Evolutionary conservation across 2,888 invertebrate genomes (phyloP).

Genomic region (Nomada hirtipes): DNA sequence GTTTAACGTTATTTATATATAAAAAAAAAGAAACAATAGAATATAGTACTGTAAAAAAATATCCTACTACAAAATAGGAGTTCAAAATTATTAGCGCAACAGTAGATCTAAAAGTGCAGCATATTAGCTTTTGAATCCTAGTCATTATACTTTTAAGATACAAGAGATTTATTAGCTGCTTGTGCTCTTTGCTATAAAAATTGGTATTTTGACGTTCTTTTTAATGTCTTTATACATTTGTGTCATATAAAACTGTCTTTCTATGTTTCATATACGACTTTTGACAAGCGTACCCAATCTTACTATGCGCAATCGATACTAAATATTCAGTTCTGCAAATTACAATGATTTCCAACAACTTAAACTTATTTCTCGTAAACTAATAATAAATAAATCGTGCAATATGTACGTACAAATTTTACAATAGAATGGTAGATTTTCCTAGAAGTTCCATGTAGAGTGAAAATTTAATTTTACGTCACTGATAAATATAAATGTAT

Average conservation of each 20-base stretch:
- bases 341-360: slow-evolving; percentile 13
- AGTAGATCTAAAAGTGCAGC: slow-evolving; percentile 41
- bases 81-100: slow-evolving; percentile 29
- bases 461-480: slow-evolving; percentile 41
- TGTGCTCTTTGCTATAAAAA: slow-evolving; percentile 37
- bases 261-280: slow-evolving; percentile 28
- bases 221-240: slow-evolving; percentile 20
- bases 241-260: slow-evolving; percentile 40
- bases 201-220: slow-evolving; percentile 21
- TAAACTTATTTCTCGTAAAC: slow-evolving; percentile 17
- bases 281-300: slow-evolving; percentile 11
- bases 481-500: slow-evolving; percentile 42
- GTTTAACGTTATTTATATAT: neutral
- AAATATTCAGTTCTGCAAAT: slow-evolving; percentile 25
- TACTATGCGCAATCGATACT: slow-evolving; percentile 16
- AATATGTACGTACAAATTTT: slow-evolving; percentile 38
- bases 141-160: slow-evolving; percentile 54
- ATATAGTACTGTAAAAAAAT: neutral
- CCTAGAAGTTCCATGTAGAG: slow-evolving; percentile 17
- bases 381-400: slow-evolving; percentile 28
- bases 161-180: slow-evolving; percentile 33
- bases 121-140: slow-evolving; percentile 53
- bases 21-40: slow-evolving; percentile 3
- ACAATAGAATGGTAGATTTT: slow-evolving; percentile 39
- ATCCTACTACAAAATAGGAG: neutral